Conservation (phyloP, 1,140 invertebrate genomes). For the Caenorhabditis inopinata region DNA sequence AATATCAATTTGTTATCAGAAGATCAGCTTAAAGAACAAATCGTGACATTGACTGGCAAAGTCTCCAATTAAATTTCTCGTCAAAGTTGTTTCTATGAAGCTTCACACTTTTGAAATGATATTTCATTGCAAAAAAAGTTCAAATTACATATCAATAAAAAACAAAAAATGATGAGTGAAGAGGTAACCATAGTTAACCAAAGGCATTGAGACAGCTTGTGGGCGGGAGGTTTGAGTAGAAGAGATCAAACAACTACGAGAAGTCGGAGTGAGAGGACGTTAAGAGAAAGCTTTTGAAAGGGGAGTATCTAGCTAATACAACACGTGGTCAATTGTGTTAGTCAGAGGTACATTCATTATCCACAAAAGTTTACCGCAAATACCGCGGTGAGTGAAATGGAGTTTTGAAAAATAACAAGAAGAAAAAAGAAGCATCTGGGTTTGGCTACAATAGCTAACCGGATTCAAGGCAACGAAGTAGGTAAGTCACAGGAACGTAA, state of each 20-base stretch:
- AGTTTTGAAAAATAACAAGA: neutral
- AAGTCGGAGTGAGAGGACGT: neutral
- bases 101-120: too few relatives aligned
- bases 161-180: neutral
- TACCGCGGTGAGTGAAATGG: conserved; percentile 11
- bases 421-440: neutral
- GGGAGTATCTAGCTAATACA: conserved; percentile 21
- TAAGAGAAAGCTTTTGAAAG: conserved; percentile 21
- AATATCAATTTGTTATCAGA: too few relatives aligned
- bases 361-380: neutral
- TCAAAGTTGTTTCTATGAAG: too few relatives aligned
- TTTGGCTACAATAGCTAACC: neutral
- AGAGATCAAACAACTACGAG: conserved; percentile 21
- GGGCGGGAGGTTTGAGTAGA: neutral
- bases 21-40: too few relatives aligned
- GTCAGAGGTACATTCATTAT: neutral
- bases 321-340: conserved; percentile 30
- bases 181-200: too few relatives aligned
- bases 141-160: neutral
- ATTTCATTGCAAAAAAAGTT: neutral
- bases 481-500: conserved; percentile 3
- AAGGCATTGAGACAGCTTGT: neutral
- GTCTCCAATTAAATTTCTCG: too few relatives aligned
- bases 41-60: too few relatives aligned
- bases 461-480: conserved; percentile 18